Conservation (phyloP, 2,888 invertebrate species). For the Elmis aenea region DNA sequence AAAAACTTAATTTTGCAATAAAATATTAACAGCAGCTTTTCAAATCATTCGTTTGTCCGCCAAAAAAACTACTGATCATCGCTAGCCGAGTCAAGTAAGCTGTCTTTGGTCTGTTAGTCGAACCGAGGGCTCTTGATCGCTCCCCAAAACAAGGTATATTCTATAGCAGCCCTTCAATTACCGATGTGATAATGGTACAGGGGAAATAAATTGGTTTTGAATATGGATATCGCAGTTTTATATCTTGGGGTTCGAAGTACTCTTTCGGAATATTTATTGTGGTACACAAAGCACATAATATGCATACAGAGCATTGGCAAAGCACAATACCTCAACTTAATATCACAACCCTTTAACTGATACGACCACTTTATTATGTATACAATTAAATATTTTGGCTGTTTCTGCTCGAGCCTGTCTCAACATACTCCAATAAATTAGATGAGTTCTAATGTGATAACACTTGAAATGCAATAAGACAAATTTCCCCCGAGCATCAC, state of each 20-base stretch:
- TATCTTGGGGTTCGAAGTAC: slow-evolving; percentile 22
- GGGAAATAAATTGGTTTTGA: slow-evolving; percentile 32
- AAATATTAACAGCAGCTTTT: too few species aligned
- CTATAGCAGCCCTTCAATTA: slow-evolving; percentile 38
- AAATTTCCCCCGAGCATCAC: slow-evolving; percentile 28
- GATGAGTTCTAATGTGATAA: slow-evolving; percentile 30
- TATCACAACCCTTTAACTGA: too few species aligned
- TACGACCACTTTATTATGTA: too few species aligned
- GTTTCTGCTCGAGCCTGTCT: background rate
- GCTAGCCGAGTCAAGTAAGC: slow-evolving; percentile 15
- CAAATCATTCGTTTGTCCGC: too few species aligned
- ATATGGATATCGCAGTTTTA: slow-evolving; percentile 34
- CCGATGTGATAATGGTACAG: slow-evolving; percentile 34
- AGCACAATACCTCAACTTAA: background rate
- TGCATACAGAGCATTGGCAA: slow-evolving; percentile 15
- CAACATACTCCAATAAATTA: slow-evolving; percentile 22
- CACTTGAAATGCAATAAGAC: slow-evolving; percentile 28
- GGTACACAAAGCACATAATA: slow-evolving; percentile 18
- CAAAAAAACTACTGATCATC: slow-evolving; percentile 14
- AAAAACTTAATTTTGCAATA: too few species aligned
- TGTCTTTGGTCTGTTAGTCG: slow-evolving; percentile 32
- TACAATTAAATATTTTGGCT: too few species aligned
- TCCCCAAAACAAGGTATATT: slow-evolving; percentile 36
- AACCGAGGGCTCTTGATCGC: slow-evolving; percentile 31
- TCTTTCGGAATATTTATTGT: slow-evolving; percentile 16